Base-by-base conservation (phyloP, 2,797 vertebrate genomes). In the Lutra lutra region DNA sequence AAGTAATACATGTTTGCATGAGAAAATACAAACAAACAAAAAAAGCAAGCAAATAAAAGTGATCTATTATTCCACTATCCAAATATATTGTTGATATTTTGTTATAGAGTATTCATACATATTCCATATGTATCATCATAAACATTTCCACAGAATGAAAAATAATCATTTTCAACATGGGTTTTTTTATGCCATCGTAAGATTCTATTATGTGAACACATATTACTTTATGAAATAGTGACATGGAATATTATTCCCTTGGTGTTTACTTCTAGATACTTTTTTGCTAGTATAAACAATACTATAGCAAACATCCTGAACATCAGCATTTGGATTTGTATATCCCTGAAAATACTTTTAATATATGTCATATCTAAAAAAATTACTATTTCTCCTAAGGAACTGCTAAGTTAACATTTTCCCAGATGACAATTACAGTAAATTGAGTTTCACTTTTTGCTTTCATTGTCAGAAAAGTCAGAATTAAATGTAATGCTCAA, bases 401-500 rank as follows among this genome's bases (percentile, higher is more conserved):
- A 96, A 86, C 91, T 15, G 1, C 5, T 90, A 90, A 93, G 0
- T 5, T 90, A 92, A 94, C 17, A 35, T 83, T 92, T 94, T 93
- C 83, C 32, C 2, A 83, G 79, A 91, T 43, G 15, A 60, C 18
- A 93, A 91, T 72, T 32, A 78, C 4, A 77, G 12, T 40, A 8
- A 92, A 87, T 51, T 54, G 21, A 68, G 25, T 79, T 95, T 92
- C 21, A 51, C 38, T 64, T 95, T 91, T 88, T 83, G 14, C 77
- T 91, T 82, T 80, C 43, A 32, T 56, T 77, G 51, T 95, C 38
- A 72, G 46, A 54, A 91, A 88, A 64, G 29, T 72, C 78, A 62
- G 94, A 91, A 82, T 86, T 38, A 95, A 96, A 89, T 73, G 40
- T 29, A 89, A 60, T 84, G 38, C 21, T 89, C 40, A 46, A 62